Conservation (phyloP, 2,888 invertebrate species). For the Amblyjoppa fuscipennis region DNA sequence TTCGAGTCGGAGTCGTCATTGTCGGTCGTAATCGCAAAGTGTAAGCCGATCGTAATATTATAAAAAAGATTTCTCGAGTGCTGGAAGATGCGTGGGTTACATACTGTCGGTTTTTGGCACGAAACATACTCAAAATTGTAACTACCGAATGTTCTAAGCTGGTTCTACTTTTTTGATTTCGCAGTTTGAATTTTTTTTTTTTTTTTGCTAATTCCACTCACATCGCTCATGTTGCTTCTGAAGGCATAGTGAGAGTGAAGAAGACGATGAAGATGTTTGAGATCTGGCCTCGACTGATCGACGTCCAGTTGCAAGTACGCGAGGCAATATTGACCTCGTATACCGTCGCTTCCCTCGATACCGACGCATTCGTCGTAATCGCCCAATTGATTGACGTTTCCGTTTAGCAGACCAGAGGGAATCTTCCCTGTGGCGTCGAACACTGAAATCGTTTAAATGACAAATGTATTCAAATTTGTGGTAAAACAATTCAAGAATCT, state of each 20-base stretch:
- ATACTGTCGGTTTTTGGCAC: background rate
- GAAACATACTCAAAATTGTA: background rate
- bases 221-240: constrained; percentile 89
- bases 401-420: constrained; percentile 89
- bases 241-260: constrained; percentile 89
- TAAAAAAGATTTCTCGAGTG: background rate
- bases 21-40: background rate
- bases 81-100: background rate
- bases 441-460: constrained; percentile 86
- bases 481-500: constrained; percentile 16
- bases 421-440: constrained; percentile 91
- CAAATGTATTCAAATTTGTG: constrained; percentile 11
- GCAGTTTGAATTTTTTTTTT: no score
- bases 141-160: no score
- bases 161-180: no score
- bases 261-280: constrained; percentile 86
- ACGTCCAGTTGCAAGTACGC: constrained; percentile 88
- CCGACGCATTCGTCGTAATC: constrained; percentile 90
- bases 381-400: constrained; percentile 90
- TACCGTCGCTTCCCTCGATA: constrained; percentile 83
- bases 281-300: constrained; percentile 85
- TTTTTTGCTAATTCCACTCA: constrained; percentile 84
- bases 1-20: background rate
- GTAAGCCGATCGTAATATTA: background rate
- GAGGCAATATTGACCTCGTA: constrained; percentile 89